phyloP scores from a whole-genome alignment of 2,888 invertebrate species.

The Thera obeliscata region DNA sequence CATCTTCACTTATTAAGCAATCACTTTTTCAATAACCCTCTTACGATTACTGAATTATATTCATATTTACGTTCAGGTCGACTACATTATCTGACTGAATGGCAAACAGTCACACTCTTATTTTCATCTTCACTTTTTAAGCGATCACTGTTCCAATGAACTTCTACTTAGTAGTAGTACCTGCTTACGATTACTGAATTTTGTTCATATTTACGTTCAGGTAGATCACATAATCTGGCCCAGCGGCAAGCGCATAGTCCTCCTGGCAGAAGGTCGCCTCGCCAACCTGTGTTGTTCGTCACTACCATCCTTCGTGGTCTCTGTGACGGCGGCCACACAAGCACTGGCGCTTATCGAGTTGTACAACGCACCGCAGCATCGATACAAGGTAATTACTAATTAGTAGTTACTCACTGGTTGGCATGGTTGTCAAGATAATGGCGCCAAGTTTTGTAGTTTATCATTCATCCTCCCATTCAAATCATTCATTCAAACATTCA shows the following conservation, averaged over 20 bases:
- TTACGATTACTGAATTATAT: too few relatives aligned
- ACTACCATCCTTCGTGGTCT: conserved; percentile 98
- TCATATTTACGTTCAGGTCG: conserved; percentile 84
- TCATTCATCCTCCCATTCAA: too few relatives aligned
- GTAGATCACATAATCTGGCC: conserved; percentile 99
- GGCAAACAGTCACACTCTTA: too few relatives aligned
- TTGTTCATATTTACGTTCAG: conserved; percentile 47
- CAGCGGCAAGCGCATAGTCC: conserved; percentile 96
- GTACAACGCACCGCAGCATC: conserved; percentile 96
- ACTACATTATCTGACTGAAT: conserved; percentile 99
- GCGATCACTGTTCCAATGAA: too few relatives aligned
- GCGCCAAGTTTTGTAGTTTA: too few relatives aligned
- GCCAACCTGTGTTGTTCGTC: conserved; percentile 99
- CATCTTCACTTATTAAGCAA: too few relatives aligned
- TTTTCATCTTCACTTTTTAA: too few relatives aligned
- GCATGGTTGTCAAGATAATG: background rate
- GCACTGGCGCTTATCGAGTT: conserved; percentile 98
- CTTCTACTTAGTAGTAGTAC: too few relatives aligned
- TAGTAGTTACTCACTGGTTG: too few relatives aligned
- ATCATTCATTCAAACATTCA: too few relatives aligned
- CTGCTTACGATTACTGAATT: too few relatives aligned
- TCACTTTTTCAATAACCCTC: too few relatives aligned
- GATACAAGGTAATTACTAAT: conserved; percentile 89
- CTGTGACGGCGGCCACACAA: conserved; percentile 98
- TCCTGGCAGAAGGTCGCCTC: conserved; percentile 96